A percentile compares a stretch with the other conserved stretches of the same genome.
phyloP scores from a whole-genome alignment of 2,888 invertebrate genomes.

The Emmelina monodactyla region DNA sequence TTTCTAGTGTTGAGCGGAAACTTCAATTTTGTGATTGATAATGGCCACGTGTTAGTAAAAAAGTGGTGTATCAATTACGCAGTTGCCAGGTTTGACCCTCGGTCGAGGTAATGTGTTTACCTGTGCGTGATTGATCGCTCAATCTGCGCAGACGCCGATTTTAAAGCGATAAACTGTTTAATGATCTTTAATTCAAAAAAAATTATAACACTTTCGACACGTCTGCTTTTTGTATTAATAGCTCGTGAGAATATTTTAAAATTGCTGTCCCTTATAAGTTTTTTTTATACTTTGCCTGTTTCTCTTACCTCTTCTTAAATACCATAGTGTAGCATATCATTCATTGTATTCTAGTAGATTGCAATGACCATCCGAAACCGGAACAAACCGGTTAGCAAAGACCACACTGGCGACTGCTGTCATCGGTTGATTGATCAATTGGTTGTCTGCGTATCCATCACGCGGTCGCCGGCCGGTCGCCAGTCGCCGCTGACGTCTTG shows the following conservation, averaged over 20 bases:
- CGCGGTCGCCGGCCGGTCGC: slow-evolving; percentile 12
- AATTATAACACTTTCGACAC: too few relatives aligned
- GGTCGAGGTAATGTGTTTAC: slow-evolving; percentile 20
- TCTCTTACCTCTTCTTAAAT: too few relatives aligned
- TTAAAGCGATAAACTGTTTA: slow-evolving; percentile 1
- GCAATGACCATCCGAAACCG: not conserved
- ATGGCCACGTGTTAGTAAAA: slow-evolving; percentile 18
- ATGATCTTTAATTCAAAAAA: too few relatives aligned
- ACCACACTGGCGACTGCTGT: slow-evolving; percentile 15
- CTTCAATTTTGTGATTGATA: slow-evolving; percentile 6
- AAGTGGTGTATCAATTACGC: slow-evolving; percentile 26
- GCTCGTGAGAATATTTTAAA: too few relatives aligned
- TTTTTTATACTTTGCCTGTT: too few relatives aligned
- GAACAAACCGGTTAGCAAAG: slow-evolving; percentile 2
- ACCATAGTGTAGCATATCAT: too few relatives aligned
- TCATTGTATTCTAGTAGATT: too few relatives aligned
- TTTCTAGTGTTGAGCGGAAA: too few relatives aligned
- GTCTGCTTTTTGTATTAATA: too few relatives aligned
- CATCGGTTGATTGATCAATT: slow-evolving; percentile 22
- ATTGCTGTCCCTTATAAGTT: too few relatives aligned
- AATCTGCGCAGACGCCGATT: slow-evolving; percentile 28
- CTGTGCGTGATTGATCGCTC: slow-evolving; percentile 29
- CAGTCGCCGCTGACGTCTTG: slow-evolving; percentile 15
- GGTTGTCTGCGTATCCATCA: slow-evolving; percentile 22
- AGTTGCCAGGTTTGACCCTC: slow-evolving; percentile 15